Evolutionary conservation across 2,113 vertebrate species (phyloP).

Genomic region (Pachyramphus minor): DNA sequence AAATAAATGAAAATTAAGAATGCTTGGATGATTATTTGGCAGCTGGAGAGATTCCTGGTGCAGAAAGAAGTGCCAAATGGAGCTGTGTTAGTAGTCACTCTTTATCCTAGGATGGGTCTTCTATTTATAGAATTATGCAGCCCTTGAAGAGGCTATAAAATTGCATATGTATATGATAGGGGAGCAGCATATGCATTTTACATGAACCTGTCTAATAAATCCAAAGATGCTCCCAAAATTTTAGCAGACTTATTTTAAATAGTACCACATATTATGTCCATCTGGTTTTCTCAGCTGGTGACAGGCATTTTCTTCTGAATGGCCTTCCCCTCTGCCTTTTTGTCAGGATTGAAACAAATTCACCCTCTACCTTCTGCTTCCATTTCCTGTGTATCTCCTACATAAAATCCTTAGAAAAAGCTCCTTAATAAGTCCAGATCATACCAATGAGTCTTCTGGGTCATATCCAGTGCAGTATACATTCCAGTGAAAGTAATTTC

Average conservation of each 20-base stretch:
- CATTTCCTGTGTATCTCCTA: background rate
- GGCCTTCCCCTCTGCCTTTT: background rate
- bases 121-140: conserved; percentile 35
- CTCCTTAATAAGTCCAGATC: background rate
- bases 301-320: background rate
- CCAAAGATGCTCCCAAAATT: background rate
- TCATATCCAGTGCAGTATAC: background rate
- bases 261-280: background rate
- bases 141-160: background rate
- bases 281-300: conserved; percentile 2
- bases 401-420: background rate
- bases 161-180: background rate
- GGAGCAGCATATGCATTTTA: background rate
- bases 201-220: background rate
- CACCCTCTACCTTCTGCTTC: background rate
- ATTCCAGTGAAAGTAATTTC: background rate
- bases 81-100: background rate
- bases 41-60: conserved; percentile 36
- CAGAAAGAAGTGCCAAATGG: conserved; percentile 10
- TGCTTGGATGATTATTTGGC: background rate
- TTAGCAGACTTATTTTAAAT: background rate
- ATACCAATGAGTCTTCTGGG: background rate
- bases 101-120: background rate
- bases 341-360: background rate
- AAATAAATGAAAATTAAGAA: conserved; percentile 32